These are phyloP conservation scores for Phalanger gymnotis DNA, from an alignment of 2,797 vertebrate species.

Conservation along the genomic window DNA sequence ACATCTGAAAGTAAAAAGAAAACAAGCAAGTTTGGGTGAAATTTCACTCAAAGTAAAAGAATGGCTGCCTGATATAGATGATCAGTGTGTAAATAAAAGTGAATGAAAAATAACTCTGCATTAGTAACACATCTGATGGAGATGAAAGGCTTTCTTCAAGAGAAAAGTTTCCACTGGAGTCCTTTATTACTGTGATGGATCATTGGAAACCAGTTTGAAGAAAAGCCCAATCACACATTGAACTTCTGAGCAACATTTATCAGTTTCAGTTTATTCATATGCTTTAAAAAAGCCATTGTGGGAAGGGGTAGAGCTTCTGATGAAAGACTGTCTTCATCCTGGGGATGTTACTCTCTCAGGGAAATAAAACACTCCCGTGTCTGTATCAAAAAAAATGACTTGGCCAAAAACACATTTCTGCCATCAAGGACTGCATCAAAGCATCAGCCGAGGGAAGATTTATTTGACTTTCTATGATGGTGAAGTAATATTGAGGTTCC, in stretches of 20 bases:
- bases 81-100: not conserved
- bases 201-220: not conserved
- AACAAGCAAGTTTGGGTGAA: not conserved
- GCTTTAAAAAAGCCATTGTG: not conserved
- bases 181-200: not conserved
- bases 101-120: not conserved
- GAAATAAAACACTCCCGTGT: not conserved
- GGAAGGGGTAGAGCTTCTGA: not conserved
- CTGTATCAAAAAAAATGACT: slow-evolving; percentile 1
- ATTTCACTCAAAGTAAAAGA: not conserved
- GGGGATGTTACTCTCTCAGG: not conserved
- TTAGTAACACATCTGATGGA: not conserved
- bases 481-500: not conserved
- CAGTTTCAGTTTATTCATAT: not conserved
- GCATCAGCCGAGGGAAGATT: not conserved
- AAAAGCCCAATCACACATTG: not conserved
- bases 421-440: not conserved
- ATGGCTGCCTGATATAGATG: not conserved
- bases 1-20: not conserved
- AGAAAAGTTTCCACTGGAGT: not conserved
- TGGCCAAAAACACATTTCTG: not conserved
- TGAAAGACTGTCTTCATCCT: not conserved
- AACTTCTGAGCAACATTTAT: not conserved
- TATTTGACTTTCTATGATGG: not conserved
- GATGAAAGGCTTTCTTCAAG: not conserved